Base-by-base conservation (phyloP, 2,888 invertebrate genomes). In the Limulus polyphemus region DNA sequence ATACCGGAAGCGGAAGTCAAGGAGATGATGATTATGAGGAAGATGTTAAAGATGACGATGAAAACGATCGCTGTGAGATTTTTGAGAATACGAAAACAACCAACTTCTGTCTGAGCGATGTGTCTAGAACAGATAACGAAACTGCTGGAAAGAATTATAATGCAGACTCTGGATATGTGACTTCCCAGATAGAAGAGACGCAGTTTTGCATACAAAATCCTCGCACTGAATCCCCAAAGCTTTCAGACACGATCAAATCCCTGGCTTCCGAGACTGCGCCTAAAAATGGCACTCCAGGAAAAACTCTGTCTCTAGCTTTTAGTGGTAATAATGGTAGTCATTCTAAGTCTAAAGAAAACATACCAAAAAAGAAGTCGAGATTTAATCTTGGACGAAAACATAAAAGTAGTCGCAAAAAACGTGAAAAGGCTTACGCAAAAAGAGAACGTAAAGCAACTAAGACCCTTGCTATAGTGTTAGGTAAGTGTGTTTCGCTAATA, bases 391-490 rank as follows among this genome's bases (percentile, higher is more conserved):
- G 68, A 14, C 62, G 69, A 78, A 89, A 90, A 62, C 90, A 92
- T 80, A 94, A 93, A 78, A 92, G 92, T 55, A 90, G 90, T 74
- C 86, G 90, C 77, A 93, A 94, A 81, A 95, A 95, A 78, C 81
- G 92, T 58, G 93, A 93, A 74, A 93, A 92, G 74, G 90, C 90
- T 32, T 90, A 91, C 0, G 92, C 91, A 5, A 90, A 89, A 77
- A 91, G 90, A 73, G 99, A 99, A 75, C 83, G 94, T 64, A 95
- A 99, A 78, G 98, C 99, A 49, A 99, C 98, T 11, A 98, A 98
- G 81, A 99, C 98, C 11, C 79, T 99, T 69, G 98, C 97, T 62
- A 97, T 99, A 77, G 99, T 99, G 70, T 83, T 99, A 76, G 97
- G 98, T 98, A 79, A 84, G 85, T 32, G 1, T 0, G 32, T 32